These are phyloP conservation scores for Cerceris rybyensis DNA, from an alignment of 2,888 invertebrate species.

Conservation along the genomic window DNA sequence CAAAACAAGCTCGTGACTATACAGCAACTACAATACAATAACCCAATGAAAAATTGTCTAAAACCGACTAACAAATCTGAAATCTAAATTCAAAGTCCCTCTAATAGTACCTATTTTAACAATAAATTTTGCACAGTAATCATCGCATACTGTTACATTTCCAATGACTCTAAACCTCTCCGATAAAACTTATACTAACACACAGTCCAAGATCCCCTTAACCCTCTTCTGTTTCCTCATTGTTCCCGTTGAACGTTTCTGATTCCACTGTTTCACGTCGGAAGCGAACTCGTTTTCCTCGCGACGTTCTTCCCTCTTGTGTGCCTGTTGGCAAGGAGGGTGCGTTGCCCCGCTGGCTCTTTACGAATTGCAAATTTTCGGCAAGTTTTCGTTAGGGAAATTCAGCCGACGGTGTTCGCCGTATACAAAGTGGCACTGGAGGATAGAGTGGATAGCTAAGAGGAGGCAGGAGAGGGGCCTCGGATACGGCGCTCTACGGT, in stretches of 20 bases:
- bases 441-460: constrained; percentile 72
- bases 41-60: neutral
- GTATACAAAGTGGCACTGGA: constrained; percentile 80
- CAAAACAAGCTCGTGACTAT: too few species aligned
- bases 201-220: constrained; percentile 24
- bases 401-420: constrained; percentile 77
- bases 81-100: too few species aligned
- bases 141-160: too few species aligned
- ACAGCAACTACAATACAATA: neutral
- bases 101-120: too few species aligned
- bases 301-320: constrained; percentile 24
- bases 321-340: constrained; percentile 43
- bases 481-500: constrained; percentile 78
- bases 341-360: constrained; percentile 57
- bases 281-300: constrained; percentile 51
- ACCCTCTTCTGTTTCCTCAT: constrained; percentile 18
- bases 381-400: constrained; percentile 81
- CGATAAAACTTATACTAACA: neutral
- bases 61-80: too few species aligned
- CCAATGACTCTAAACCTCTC: neutral
- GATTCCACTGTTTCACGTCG: constrained; percentile 28
- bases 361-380: constrained; percentile 81
- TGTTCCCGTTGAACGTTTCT: constrained; percentile 25
- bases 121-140: too few species aligned
- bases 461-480: constrained; percentile 68